A percentile compares a stretch with the other conserved stretches of the same genome.
Evolutionary conservation across 2,888 invertebrate species (phyloP).

Genomic region (Spilosoma lubricipeda): DNA sequence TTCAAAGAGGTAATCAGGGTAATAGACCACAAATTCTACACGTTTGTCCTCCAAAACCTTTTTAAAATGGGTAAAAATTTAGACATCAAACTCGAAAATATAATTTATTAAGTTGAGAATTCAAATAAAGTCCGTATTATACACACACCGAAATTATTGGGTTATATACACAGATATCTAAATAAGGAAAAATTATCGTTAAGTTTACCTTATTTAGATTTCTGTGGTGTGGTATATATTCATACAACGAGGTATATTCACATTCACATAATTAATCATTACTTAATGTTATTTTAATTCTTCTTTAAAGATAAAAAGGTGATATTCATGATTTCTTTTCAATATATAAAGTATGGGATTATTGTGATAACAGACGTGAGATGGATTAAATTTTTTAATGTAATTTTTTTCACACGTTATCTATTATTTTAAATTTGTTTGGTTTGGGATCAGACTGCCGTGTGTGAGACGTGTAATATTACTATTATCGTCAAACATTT

Average conservation of each 20-base stretch:
- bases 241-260: not conserved
- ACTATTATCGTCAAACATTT: conserved; percentile 15
- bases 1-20: conserved; percentile 81
- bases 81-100: not conserved
- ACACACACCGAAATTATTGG: no score
- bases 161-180: no score
- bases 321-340: no score
- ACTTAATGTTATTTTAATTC: not conserved
- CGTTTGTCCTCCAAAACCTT: conserved; percentile 33
- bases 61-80: not conserved
- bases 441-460: no score
- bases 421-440: conserved; percentile 2
- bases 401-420: not conserved
- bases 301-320: not conserved
- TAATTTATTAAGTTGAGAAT: not conserved
- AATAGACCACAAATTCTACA: conserved; percentile 63
- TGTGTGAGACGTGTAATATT: no score
- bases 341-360: not conserved
- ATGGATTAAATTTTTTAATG: not conserved
- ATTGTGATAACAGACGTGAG: not conserved
- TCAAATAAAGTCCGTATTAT: not conserved
- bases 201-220: no score
- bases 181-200: no score
- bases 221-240: no score
- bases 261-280: not conserved